Base-by-base conservation (phyloP, 2,888 invertebrate species). In the Archaeoteleia sp. region DNA sequence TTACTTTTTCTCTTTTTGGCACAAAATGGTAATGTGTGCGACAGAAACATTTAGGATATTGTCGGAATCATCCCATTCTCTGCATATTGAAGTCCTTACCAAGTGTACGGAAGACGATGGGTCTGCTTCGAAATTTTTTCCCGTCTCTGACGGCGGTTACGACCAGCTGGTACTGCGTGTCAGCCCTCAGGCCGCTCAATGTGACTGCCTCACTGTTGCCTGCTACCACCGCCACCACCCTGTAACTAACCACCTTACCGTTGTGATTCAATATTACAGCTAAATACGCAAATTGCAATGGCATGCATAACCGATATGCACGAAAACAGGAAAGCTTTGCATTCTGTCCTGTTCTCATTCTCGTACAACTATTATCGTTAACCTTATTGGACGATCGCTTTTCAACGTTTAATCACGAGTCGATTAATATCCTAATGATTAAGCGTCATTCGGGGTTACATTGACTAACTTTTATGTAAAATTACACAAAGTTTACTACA, bases 151-250 rank as follows among this genome's bases (percentile, higher is more conserved):
- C 90, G 53, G 95, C 95, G 66, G 94, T 93, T 46, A 95, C 94
- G 1, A 93, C 92, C 67, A 95, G 89, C 78, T 95, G 95, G 85
- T 95, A 95, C 87, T 95, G 94, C 14, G 95, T 95, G 85, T 94
- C 93, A 13, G 95, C 93, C 82, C 92, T 90, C 71, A 95, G 87
- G 39, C 93, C 92, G 82, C 91, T 93, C 82, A 95, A 87, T 72
- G 93, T 93, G 76, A 95, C 93, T 70, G 94, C 94, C 85, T 94
- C 94, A 69, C 93, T 93, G 87, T 94, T 95, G 75, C 95, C 94
- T 77, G 95, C 95, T 85, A 95, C 94, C 86, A 94, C 92, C 89
- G 93, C 89, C 87, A 95, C 94, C 90, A 95, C 94, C 91, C 95
- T 95, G 94, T 94, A 95, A 94, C 95, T 95, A 93, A 92, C 88